Percentiles rank a stretch among this genome's conserved stretches.
Evolutionary conservation across 23 tunicate species (phyloP).

Genomic region (Halocynthia roretzi): DNA sequence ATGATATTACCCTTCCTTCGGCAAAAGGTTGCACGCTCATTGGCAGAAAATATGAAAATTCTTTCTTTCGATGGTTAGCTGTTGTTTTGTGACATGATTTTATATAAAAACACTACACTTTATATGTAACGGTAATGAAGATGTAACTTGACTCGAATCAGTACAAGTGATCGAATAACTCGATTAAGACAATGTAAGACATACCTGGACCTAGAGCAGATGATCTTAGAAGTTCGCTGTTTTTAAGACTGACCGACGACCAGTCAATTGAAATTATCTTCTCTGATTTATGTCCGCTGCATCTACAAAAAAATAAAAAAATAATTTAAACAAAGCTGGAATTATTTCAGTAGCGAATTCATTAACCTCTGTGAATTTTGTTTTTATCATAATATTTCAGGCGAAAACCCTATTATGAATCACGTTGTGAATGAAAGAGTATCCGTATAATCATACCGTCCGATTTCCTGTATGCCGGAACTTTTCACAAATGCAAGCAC

Average conservation of each 20-base stretch:
- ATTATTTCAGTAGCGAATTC: no score
- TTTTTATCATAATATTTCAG: neutral
- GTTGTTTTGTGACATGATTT: no score
- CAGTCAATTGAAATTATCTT: slow-evolving; percentile 19
- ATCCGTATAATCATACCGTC: slow-evolving; percentile 27
- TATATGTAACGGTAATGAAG: no score
- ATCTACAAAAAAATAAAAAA: slow-evolving; percentile 13
- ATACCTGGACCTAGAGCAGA: slow-evolving; percentile 27
- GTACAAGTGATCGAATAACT: no score
- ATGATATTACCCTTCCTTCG: no score
- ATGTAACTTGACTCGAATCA: no score
- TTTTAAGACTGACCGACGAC: slow-evolving; percentile 24
- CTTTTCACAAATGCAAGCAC: slow-evolving; percentile 20
- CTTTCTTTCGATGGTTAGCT: no score
- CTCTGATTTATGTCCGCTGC: slow-evolving; percentile 29
- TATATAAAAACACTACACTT: no score
- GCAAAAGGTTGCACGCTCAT: no score
- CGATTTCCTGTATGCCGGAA: slow-evolving; percentile 22
- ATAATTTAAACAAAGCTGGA: neutral
- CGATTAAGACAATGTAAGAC: neutral
- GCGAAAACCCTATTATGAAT: neutral
- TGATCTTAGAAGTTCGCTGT: slow-evolving; percentile 17
- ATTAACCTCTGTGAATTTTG: no score
- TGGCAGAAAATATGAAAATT: no score
- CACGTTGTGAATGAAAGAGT: neutral